Base-by-base conservation (phyloP, 2,113 vertebrate genomes). In the Sinocyclocheilus anshuiensis region DNA sequence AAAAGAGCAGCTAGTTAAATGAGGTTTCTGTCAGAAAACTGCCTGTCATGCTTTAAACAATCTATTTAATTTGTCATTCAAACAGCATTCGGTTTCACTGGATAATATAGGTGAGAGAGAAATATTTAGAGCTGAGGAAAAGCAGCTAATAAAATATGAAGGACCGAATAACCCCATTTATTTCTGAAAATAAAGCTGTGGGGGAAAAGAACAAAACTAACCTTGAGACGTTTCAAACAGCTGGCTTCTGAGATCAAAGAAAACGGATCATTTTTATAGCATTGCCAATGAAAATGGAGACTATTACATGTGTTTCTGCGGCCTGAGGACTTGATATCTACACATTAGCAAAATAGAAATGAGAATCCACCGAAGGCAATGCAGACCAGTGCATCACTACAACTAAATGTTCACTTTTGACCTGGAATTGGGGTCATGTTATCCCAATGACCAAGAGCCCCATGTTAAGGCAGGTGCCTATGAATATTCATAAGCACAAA, bases 201-300 rank as follows among this genome's bases (percentile, higher is more conserved):
- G 4, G 72, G 65, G 13, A 81, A 45, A 15, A 65, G 39, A 48
- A 80, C 59, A 65, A 67, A 82, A 76, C 55, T 42, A 55, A 39
- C 20, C 10, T 45, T 33, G 77, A 61, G 77, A 80, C 16, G 16
- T 78, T 77, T 57, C 6, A 4, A 81, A 81, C 65, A 72, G 81
- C 81, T 83, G 81, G 81, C 81, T 33, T 50, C 24, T 33, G 26
- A 57, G 65, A 74, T 83, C 65, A 83, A 83, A 72, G 45, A 42
- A 12, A 80, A 63, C 18, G 15, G 10, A 39, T 61, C 4, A 29
- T 79, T 79, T 77, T 79, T 57, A 12, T 33, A 59, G 77, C 77
- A 18, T 0, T 77, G 75, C 75, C 45, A 77, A 29, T 24, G 15
- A 16, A 77, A 53, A 18, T 29, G 12, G 22, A 76, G 74, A 50